Base-by-base conservation (phyloP, 1,140 invertebrate species). In the Idris sp. region DNA sequence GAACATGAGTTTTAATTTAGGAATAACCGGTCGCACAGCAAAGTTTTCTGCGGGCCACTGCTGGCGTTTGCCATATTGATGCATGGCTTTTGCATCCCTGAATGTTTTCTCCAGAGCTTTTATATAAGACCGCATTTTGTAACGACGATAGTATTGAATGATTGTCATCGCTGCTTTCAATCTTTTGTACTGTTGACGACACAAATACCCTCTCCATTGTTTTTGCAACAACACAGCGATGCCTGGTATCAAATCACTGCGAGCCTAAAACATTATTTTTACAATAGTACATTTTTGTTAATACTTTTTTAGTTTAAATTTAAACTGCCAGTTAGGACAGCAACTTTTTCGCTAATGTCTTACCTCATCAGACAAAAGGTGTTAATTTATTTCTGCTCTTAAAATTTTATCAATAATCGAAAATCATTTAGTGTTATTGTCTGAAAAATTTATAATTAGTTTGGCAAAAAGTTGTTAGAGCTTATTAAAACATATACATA, bases 141-240 rank as follows among this genome's bases (percentile, higher is more conserved):
- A 97, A 22, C 90, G 90, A 58, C 94, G 90, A 88, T 97, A 99
- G n/a, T 92, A 90, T 28, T 91, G 88, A 85, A 95, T 93, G 76
- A 99, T 98, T 25, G 88, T 79, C 35, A 94, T 86, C 0, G 95
- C 93, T 0, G 98, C 97, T 83, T 92, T 92, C 90, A 98, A 93
- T 83, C 92, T 92, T 78, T 93, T 92, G 83, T 94, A 98, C 36
- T 91, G 90, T 79, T 90, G 89, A 7, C 97, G 87, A 1, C 94
- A 96, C 14, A 96, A 83, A 30, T 89, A 90, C 46, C 96, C 97
- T 72, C 97, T 89, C 92, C 96, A 97, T 84, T 96, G 93, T 88
- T 98, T 99, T 89, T 99, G 97, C 49, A 99, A 87, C 67, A 98
- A 90, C 6, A 96, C 91, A 18, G 97, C 95, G 75, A 99, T 97